These are phyloP conservation scores for Butastur rufipennis DNA, from an alignment of 2,113 vertebrate species.

Conservation along the genomic window DNA sequence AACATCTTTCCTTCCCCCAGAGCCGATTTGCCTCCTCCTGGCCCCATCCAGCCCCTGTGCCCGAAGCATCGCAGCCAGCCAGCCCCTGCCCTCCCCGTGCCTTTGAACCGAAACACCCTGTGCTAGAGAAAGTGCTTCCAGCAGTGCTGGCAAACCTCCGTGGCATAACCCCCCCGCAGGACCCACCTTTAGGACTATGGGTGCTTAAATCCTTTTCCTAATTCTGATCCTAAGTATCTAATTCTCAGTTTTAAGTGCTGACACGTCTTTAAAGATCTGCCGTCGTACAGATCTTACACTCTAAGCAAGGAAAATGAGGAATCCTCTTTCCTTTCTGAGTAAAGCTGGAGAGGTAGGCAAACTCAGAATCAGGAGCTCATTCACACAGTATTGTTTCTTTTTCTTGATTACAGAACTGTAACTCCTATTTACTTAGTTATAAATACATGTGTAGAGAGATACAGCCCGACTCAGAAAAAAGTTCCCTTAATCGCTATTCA, in stretches of 20 bases:
- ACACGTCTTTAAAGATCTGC: not conserved
- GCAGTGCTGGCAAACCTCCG: no score
- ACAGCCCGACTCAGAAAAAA: not conserved
- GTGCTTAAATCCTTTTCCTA: not conserved
- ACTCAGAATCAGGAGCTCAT: not conserved
- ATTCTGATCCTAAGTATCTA: not conserved
- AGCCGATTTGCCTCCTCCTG: no score
- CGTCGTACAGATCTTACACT: rapidly evolving
- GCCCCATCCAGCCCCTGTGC: no score
- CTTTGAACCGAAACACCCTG: no score
- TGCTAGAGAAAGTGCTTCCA: no score
- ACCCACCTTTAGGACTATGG: not conserved
- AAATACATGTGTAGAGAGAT: not conserved
- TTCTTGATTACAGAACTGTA: not conserved
- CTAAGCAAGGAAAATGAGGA: not conserved
- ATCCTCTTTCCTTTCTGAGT: not conserved
- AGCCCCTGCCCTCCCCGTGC: no score
- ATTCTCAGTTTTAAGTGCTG: not conserved
- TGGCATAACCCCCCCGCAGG: no score
- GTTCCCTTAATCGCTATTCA: not conserved
- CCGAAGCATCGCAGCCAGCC: no score
- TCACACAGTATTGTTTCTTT: not conserved
- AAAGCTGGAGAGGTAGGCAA: not conserved
- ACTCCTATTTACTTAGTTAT: not conserved
- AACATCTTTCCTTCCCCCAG: no score